Conservation (phyloP, 2,888 invertebrate species). For the Hypomecis atomaria region DNA sequence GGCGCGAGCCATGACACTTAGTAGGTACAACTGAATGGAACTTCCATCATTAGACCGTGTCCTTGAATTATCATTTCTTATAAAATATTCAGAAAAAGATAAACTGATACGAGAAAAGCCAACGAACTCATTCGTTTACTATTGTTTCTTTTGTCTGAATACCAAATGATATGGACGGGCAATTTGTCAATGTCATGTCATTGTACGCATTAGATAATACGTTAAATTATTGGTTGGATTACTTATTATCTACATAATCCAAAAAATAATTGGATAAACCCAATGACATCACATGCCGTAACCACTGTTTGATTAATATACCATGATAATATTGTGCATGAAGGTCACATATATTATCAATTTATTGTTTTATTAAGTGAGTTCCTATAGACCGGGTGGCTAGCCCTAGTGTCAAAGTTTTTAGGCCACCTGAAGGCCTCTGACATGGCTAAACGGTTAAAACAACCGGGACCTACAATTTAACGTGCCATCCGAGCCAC, state of each 20-base stretch:
- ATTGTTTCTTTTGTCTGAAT: not conserved
- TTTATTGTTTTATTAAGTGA: no score
- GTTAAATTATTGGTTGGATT: conserved; percentile 6
- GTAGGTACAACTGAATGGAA: no score
- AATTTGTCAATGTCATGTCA: conserved; percentile 9
- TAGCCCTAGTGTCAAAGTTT: no score
- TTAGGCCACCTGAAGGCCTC: no score
- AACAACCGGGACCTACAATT: no score
- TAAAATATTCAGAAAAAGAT: not conserved
- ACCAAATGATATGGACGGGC: not conserved
- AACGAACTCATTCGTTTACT: not conserved
- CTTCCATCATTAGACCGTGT: no score
- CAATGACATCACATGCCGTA: not conserved
- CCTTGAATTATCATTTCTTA: no score
- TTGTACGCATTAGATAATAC: not conserved
- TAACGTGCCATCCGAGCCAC: no score
- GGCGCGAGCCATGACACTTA: no score
- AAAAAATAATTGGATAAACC: not conserved
- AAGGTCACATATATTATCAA: no score
- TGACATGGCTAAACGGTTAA: no score
- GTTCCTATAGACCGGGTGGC: no score
- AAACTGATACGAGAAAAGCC: not conserved
- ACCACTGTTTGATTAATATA: not conserved
- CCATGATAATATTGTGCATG: not conserved
- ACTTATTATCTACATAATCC: not conserved